phyloP scores from a whole-genome alignment of 2,797 vertebrate genomes.

The Pseudochirops corinnae region DNA sequence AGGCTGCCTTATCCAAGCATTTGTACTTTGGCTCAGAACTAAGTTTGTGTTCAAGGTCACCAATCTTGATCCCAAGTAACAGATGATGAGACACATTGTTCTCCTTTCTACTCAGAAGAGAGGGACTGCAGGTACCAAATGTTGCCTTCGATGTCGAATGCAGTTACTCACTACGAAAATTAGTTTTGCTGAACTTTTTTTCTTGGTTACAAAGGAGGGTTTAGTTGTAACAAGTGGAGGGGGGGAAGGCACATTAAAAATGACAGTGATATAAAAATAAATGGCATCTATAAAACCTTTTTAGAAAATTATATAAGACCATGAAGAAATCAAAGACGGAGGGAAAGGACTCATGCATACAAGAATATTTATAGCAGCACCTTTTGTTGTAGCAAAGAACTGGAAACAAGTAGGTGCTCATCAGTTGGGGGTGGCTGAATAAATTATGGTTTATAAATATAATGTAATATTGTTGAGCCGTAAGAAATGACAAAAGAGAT shows the following conservation, averaged over 20 bases:
- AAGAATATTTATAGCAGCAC: neutral
- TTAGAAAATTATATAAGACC: neutral
- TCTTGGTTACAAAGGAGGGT: neutral
- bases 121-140: neutral
- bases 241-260: neutral
- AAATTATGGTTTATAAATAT: neutral
- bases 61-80: neutral
- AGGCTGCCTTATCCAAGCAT: neutral
- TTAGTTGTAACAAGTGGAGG: neutral
- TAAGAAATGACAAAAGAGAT: neutral
- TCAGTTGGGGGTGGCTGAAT: neutral
- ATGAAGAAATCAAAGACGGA: neutral
- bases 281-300: neutral
- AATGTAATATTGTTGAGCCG: neutral
- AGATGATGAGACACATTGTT: neutral
- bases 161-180: neutral
- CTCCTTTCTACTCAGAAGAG: neutral
- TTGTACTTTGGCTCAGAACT: neutral
- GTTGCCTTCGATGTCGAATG: neutral
- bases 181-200: neutral
- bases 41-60: neutral
- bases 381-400: neutral
- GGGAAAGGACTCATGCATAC: neutral
- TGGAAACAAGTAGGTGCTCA: neutral
- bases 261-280: neutral